A percentile compares a stretch with the other conserved stretches of the same genome.
phyloP scores from a whole-genome alignment of 2,888 invertebrate genomes.

The Platypus cylindrus region DNA sequence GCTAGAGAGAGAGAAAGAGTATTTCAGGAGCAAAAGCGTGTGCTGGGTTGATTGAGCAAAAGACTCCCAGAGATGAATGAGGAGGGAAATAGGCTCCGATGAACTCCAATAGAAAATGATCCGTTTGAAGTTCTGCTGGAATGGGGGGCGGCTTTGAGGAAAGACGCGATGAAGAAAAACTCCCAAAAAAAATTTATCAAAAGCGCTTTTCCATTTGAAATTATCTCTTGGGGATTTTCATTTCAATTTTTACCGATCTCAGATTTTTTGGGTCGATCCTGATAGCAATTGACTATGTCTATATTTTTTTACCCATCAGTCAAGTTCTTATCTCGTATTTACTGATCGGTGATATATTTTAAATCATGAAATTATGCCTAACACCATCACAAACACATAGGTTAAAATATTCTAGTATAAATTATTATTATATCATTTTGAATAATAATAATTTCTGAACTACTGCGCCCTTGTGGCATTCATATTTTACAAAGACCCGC shows the following conservation, averaged over 20 bases:
- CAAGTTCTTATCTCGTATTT: too few relatives aligned
- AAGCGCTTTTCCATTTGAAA: slow-evolving; percentile 10
- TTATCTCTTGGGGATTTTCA: slow-evolving; percentile 11
- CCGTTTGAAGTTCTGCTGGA: slow-evolving; percentile 10
- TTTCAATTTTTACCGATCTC: slow-evolving; percentile 9
- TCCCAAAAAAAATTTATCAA: slow-evolving; percentile 10
- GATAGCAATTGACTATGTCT: too few relatives aligned
- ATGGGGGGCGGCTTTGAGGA: slow-evolving; percentile 7
- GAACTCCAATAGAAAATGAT: slow-evolving; percentile 14
- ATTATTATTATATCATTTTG: too few relatives aligned
- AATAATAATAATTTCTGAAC: slow-evolving; percentile 14
- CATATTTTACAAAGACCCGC: slow-evolving; percentile 13
- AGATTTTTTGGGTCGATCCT: slow-evolving; percentile 7
- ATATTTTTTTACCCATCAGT: too few relatives aligned
- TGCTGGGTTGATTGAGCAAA: slow-evolving; percentile 25
- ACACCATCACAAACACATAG: slow-evolving; percentile 2
- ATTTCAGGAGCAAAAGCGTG: too few relatives aligned
- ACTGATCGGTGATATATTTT: slow-evolving; percentile 1
- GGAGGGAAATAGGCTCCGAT: slow-evolving; percentile 12
- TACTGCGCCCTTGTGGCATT: slow-evolving; percentile 12
- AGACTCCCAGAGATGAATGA: too few relatives aligned
- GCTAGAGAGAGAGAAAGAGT: too few relatives aligned
- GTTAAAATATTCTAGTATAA: too few relatives aligned
- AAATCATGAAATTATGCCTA: not conserved
- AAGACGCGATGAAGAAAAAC: too few relatives aligned